A percentile compares a stretch with the other conserved stretches of the same genome.
phyloP scores from a whole-genome alignment of 2,113 vertebrate species.

The Microtus ochrogaster region DNA sequence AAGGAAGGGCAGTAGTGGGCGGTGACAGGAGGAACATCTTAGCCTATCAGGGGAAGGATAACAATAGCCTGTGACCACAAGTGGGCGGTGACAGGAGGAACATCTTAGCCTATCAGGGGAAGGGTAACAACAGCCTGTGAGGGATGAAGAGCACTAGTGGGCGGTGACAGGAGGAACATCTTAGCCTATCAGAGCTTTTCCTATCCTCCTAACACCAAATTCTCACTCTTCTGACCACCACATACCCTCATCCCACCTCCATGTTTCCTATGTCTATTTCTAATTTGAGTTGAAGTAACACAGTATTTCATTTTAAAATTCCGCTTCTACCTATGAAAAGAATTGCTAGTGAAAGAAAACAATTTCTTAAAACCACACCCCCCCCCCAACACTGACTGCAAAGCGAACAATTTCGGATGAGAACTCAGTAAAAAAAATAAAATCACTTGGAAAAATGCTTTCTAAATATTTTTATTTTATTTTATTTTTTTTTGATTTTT shows the following conservation, averaged over 20 bases:
- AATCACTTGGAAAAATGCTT: neutral
- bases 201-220: too few relatives aligned
- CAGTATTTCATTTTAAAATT: neutral
- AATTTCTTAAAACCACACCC: neutral
- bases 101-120: neutral
- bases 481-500: too few relatives aligned
- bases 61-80: neutral
- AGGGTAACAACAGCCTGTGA: too few relatives aligned
- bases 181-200: neutral
- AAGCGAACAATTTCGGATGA: neutral
- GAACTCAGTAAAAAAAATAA: neutral
- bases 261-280: neutral
- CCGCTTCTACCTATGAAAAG: neutral
- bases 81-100: rapidly evolving
- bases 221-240: neutral
- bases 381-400: neutral
- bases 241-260: neutral
- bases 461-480: neutral
- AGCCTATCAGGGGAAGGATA: neutral
- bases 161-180: too few relatives aligned
- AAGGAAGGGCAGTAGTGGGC: neutral
- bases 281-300: neutral
- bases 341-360: neutral
- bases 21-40: neutral
- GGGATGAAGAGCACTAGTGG: too few relatives aligned